A percentile compares a stretch with the other conserved stretches of the same genome.
Conservation (phyloP, 2,797 vertebrate species). For the Acanthopagrus latus region DNA sequence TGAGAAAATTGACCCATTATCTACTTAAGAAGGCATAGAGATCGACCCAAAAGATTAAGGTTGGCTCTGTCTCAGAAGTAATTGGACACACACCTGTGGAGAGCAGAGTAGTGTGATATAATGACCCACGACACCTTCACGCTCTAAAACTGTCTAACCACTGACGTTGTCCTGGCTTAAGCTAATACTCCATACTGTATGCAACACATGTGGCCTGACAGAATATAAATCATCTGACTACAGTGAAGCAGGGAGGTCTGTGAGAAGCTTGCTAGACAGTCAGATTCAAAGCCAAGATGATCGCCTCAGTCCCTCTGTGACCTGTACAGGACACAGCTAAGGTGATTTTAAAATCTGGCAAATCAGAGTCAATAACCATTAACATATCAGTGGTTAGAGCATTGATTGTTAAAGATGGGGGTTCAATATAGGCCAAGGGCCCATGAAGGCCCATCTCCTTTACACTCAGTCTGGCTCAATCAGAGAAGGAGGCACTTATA, state of each 20-base stretch:
- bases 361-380: slow-evolving; percentile 59
- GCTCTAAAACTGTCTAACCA: slow-evolving; percentile 43
- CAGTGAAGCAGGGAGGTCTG: slow-evolving; percentile 67
- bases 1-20: slow-evolving; percentile 80
- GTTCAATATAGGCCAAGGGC: slow-evolving; percentile 22
- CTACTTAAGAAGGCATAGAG: slow-evolving; percentile 76
- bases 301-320: slow-evolving; percentile 35
- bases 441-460: slow-evolving; percentile 24
- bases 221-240: slow-evolving; percentile 55
- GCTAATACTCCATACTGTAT: slow-evolving; percentile 34
- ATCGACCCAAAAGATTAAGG: slow-evolving; percentile 74
- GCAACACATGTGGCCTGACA: slow-evolving; percentile 63
- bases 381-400: slow-evolving; percentile 49
- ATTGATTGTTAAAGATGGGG: slow-evolving; percentile 43
- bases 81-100: slow-evolving; percentile 80
- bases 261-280: slow-evolving; percentile 31
- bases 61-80: slow-evolving; percentile 72
- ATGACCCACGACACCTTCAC: slow-evolving; percentile 66
- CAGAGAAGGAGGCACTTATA: slow-evolving; percentile 43
- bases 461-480: slow-evolving; percentile 51
- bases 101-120: slow-evolving; percentile 54
- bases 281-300: slow-evolving; percentile 48
- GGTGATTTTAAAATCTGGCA: slow-evolving; percentile 65
- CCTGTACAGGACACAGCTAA: slow-evolving; percentile 25
- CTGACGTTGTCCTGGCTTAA: slow-evolving; percentile 69